Evolutionary conservation across 2,797 vertebrate genomes (phyloP).

Genomic region (Netta rufina): DNA sequence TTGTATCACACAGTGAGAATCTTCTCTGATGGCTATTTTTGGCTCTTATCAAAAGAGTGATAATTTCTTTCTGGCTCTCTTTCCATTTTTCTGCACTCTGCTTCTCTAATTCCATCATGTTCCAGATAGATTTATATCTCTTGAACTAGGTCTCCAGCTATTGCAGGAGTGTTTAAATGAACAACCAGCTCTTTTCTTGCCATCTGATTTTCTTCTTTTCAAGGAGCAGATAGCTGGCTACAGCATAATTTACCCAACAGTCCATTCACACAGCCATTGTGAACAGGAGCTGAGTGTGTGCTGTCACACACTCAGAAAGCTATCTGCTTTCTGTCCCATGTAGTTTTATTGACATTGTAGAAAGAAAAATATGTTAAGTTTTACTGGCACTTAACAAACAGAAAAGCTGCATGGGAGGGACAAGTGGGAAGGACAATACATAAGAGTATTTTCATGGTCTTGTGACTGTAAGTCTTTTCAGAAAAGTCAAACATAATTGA

Average conservation of each 20-base stretch:
- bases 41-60: no score
- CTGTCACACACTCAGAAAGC: rapidly evolving
- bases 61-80: neutral
- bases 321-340: neutral
- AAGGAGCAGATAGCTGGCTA: neutral
- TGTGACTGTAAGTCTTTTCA: neutral
- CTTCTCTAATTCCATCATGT: neutral
- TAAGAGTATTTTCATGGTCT: neutral
- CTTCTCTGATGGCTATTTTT: no score
- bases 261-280: neutral
- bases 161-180: neutral
- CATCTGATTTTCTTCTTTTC: neutral
- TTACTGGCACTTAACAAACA: neutral
- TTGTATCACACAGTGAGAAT: neutral
- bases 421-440: neutral
- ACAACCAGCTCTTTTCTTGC: neutral
- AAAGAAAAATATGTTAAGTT: neutral
- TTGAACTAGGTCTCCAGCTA: neutral
- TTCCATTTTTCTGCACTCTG: neutral
- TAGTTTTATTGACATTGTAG: neutral
- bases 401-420: neutral
- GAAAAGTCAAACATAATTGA: neutral
- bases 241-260: neutral
- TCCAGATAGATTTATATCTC: neutral
- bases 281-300: neutral